Percentiles rank a stretch among this genome's conserved stretches.
Conservation (phyloP, 1,140 invertebrate genomes). For the Aphelenchoides avenae region DNA sequence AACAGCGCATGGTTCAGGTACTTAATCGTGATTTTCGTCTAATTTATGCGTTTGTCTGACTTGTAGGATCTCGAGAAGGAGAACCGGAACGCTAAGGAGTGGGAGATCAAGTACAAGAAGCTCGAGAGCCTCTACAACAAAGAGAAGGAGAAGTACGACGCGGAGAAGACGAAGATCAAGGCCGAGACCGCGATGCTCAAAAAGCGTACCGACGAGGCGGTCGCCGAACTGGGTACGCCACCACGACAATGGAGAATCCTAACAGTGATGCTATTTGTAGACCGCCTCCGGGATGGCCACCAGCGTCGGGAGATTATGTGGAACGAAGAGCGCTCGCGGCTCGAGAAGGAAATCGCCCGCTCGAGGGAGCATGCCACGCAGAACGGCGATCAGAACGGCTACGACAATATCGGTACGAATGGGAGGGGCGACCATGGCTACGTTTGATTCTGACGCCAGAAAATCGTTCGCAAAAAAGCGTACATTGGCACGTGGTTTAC, state of each 20-base stretch:
- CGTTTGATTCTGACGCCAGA: too few relatives aligned
- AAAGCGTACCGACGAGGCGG: slow-evolving; percentile 51
- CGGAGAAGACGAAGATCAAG: slow-evolving; percentile 45
- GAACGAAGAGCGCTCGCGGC: slow-evolving; percentile 17
- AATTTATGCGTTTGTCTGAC: background rate
- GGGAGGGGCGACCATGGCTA: too few relatives aligned
- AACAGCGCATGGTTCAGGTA: slow-evolving; percentile 26
- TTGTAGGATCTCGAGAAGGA: slow-evolving; percentile 41
- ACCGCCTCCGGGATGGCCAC: slow-evolving; percentile 18
- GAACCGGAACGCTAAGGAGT: slow-evolving; percentile 31
- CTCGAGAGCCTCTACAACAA: slow-evolving; percentile 52
- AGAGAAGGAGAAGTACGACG: slow-evolving; percentile 55
- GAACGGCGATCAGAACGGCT: too few relatives aligned
- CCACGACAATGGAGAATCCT: too few relatives aligned
- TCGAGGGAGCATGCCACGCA: slow-evolving; percentile 15
- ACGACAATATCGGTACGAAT: too few relatives aligned
- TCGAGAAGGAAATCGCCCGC: slow-evolving; percentile 31
- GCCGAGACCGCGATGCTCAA: slow-evolving; percentile 47
- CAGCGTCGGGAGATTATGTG: slow-evolving; percentile 32
- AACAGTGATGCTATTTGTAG: slow-evolving; percentile 9
- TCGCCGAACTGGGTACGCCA: slow-evolving; percentile 18
- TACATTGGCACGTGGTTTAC: too few relatives aligned
- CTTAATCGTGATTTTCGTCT: background rate
- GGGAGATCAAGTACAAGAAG: slow-evolving; percentile 54
- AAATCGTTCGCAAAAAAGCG: too few relatives aligned